Base-by-base conservation (phyloP, 2,113 vertebrate genomes). In the Lampris incognitus region DNA sequence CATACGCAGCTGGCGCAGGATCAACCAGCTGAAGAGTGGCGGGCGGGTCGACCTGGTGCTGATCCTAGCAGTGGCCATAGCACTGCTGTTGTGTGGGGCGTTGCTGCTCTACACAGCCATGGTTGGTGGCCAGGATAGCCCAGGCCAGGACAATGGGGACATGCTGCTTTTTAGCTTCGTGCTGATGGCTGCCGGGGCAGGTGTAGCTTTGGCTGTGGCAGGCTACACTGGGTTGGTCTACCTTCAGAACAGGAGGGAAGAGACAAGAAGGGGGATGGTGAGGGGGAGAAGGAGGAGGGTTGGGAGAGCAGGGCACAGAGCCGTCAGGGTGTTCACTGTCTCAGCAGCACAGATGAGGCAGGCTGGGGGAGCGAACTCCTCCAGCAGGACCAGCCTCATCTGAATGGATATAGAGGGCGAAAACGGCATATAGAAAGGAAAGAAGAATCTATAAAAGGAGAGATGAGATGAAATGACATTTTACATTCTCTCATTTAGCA, bases 21-120 rank as follows among this genome's bases (percentile, higher is more conserved):
- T 99, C 0, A 94, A 96, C 59, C 94, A 96, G 78, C 92, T 99
- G 73, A 97, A 95, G 89, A 99, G 97, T 0, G 98, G 97, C 0
- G 98, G 98, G 1, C 91, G 94, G 6, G 95, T 94, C 0, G 97
- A 99, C 64, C 94, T 94, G 0, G 82, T 94, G 0, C 90, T 98
- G 58, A 94, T 98, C 59, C 86, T 97, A 46, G 89, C 95, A 10
- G 95, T 96, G 0, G 95, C 96, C 7, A 78, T 97, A 58, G 95
- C 96, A 1, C 92, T 98, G 85, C 69, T 93, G 55, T 74, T 95
- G 67, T 96, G 96, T 0, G 98, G 98, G 38, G 70, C 91, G 0
- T 94, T 94, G 4, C 94, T 99, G 81, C 94, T 96, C n/a, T 85
- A 91, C 57, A 85, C 96, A 84, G 95, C 95, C 4, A 86, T 92